These are phyloP conservation scores for Cryptotis parvus DNA, from an alignment of 2,113 vertebrate genomes.

Conservation along the genomic window DNA sequence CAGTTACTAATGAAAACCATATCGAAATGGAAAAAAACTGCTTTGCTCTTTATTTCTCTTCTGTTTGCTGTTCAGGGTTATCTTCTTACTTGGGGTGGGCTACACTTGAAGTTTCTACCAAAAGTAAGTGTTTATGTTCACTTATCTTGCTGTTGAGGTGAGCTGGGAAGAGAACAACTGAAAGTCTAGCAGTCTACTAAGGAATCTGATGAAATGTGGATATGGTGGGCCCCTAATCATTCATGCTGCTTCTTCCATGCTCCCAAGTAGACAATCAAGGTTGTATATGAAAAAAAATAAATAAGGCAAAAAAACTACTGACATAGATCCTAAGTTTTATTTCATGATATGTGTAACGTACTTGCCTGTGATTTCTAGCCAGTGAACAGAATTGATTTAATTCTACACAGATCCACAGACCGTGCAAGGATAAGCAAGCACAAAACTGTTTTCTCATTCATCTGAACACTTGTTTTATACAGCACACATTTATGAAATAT, in stretches of 20 bases:
- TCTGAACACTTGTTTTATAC: constrained; percentile 52
- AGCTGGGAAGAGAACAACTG: constrained; percentile 46
- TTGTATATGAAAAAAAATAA: constrained; percentile 58
- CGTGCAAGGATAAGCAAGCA: constrained; percentile 36
- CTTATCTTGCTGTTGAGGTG: constrained; percentile 61
- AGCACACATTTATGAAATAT: constrained; percentile 59
- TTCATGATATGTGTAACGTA: constrained; percentile 42
- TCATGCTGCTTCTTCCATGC: constrained; percentile 44
- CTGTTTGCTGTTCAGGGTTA: constrained; percentile 74
- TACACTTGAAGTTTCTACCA: constrained; percentile 71
- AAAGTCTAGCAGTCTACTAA: constrained; percentile 33
- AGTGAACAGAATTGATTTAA: constrained; percentile 51
- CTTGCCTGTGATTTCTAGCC: constrained; percentile 63
- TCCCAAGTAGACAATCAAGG: constrained; percentile 39
- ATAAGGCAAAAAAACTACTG: constrained; percentile 31
- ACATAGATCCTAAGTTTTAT: constrained; percentile 46
- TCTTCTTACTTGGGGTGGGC: constrained; percentile 66
- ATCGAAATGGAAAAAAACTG: constrained; percentile 45
- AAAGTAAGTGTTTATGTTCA: constrained; percentile 76
- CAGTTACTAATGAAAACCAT: constrained; percentile 68
- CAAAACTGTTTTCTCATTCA: constrained; percentile 57
- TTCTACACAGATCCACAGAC: constrained; percentile 34
- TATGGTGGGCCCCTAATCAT: neutral
- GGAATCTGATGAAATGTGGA: constrained; percentile 29
- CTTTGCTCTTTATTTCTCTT: constrained; percentile 58